Percentiles rank a stretch among this genome's conserved stretches.
Evolutionary conservation across 2,797 vertebrate genomes (phyloP).

Genomic region (Hemitrygon akajei): DNA sequence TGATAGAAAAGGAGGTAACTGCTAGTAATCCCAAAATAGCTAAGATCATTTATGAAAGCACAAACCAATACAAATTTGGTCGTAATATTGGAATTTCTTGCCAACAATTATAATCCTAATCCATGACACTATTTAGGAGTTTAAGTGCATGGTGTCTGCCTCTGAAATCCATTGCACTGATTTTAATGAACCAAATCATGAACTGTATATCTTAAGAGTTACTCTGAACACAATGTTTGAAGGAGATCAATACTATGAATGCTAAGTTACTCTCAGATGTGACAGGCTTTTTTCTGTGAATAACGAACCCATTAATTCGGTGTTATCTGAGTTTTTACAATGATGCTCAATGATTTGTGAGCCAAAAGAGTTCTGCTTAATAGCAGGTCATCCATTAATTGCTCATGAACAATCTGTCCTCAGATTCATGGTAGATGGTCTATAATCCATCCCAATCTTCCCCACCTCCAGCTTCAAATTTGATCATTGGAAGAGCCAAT

Average conservation of each 20-base stretch:
- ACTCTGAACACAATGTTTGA: background rate
- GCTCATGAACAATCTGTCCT: background rate
- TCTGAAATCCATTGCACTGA: too few species aligned
- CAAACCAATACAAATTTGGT: background rate
- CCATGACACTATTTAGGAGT: too few species aligned
- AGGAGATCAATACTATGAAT: constrained; percentile 8
- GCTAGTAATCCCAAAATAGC: background rate
- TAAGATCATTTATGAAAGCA: background rate
- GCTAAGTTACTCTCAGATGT: constrained; percentile 16
- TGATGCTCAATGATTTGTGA: background rate
- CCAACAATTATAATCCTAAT: too few species aligned
- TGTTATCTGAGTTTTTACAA: background rate
- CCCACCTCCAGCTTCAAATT: background rate
- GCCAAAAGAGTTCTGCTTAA: background rate
- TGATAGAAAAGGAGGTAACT: background rate
- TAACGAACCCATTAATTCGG: background rate
- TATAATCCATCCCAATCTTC: background rate
- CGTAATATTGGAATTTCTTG: background rate
- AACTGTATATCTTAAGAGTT: too few species aligned
- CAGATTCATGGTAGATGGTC: background rate
- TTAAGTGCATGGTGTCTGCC: too few species aligned
- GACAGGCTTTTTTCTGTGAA: background rate
- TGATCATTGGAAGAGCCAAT: background rate
- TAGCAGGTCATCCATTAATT: background rate
- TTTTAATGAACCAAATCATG: too few species aligned